phyloP scores from a whole-genome alignment of 2,888 invertebrate genomes.

The Amphipyra berbera region DNA sequence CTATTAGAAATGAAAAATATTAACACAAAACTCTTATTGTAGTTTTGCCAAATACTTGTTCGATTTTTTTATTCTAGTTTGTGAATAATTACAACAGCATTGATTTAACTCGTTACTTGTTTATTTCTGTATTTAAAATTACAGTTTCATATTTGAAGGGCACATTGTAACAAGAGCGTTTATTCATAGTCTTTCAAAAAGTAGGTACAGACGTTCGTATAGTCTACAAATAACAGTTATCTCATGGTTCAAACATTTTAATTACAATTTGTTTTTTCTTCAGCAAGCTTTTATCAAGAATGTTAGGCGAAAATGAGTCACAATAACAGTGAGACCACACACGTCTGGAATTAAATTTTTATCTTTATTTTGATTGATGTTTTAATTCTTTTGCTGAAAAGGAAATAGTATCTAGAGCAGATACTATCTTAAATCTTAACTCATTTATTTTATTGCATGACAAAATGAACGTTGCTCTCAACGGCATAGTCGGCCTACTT shows the following conservation, averaged over 20 bases:
- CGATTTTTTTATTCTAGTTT: constrained; percentile 12
- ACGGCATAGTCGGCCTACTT: constrained; percentile 33
- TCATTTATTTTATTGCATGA: constrained; percentile 12
- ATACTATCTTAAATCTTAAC: constrained; percentile 19
- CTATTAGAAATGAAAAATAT: constrained; percentile 20
- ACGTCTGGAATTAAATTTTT: constrained; percentile 9
- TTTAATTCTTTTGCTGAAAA: constrained; percentile 12
- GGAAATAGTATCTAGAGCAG: constrained; percentile 1
- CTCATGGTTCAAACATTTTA: constrained; percentile 41
- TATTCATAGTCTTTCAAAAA: constrained; percentile 22
- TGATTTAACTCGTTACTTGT: constrained; percentile 18
- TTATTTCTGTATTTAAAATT: constrained; percentile 23
- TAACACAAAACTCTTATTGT: constrained; percentile 18
- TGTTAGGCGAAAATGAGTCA: constrained; percentile 17
- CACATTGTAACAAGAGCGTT: constrained; percentile 24
- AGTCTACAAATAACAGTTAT: constrained; percentile 18
- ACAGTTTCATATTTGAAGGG: constrained; percentile 32
- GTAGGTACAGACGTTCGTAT: background rate
- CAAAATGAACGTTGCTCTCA: constrained; percentile 16
- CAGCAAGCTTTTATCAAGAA: constrained; percentile 33
- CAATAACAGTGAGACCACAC: constrained; percentile 20
- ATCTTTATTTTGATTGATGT: constrained; percentile 6
- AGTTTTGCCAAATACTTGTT: constrained; percentile 41
- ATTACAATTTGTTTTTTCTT: constrained; percentile 27
- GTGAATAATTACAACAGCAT: constrained; percentile 10